Evolutionary conservation across 37 sponge, comb jelly and placozoan genomes (phyloP).

Genomic region (Axinella damicornis): DNA sequence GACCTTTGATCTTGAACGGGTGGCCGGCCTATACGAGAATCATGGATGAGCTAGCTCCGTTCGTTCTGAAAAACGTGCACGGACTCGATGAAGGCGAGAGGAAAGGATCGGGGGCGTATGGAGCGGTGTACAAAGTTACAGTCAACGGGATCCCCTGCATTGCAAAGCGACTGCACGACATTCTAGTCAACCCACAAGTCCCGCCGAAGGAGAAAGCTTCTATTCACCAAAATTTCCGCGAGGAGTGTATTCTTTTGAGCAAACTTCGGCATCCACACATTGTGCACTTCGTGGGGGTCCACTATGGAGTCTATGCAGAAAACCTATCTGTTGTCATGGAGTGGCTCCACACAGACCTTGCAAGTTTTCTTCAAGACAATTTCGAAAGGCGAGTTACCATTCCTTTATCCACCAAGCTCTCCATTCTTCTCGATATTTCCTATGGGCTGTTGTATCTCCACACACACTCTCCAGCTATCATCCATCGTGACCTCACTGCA

Average conservation of each 20-base stretch:
- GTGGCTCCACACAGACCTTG: background rate
- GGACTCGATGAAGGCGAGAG: constrained; percentile 7
- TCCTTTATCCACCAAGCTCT: constrained; percentile 23
- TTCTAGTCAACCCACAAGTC: background rate
- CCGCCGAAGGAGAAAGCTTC: background rate
- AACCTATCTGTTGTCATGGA: constrained; percentile 12
- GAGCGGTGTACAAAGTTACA: constrained; percentile 17
- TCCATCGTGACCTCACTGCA: constrained; percentile 22
- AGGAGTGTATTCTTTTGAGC: constrained; percentile 32
- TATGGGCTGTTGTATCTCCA: constrained; percentile 39
- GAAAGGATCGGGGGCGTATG: constrained; percentile 37
- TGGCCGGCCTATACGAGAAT: no score
- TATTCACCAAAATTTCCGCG: background rate
- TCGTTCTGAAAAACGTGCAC: background rate
- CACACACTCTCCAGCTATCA: background rate
- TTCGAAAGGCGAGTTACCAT: background rate
- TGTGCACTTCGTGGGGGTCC: constrained; percentile 38
- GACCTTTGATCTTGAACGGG: no score
- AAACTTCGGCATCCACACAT: constrained; percentile 35
- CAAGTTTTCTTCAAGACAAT: background rate
- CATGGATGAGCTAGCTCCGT: background rate
- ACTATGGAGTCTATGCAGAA: background rate
- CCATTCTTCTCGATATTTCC: constrained; percentile 30
- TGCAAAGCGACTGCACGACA: constrained; percentile 29
- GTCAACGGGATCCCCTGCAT: constrained; percentile 28